Base-by-base conservation (phyloP, 2,797 vertebrate genomes). In the Rallus crepitans region DNA sequence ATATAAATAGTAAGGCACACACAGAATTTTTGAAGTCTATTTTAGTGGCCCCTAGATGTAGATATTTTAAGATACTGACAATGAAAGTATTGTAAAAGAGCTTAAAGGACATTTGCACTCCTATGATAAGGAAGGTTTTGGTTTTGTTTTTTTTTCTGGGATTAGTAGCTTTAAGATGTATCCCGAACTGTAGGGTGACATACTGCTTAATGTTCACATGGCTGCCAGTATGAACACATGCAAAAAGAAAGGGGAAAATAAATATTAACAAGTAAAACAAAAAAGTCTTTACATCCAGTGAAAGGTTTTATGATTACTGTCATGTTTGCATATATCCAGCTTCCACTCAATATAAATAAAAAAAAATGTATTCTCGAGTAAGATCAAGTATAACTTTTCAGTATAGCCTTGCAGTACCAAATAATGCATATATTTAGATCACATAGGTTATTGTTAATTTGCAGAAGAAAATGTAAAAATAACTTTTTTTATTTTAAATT, bases 71-170 rank as follows among this genome's bases (percentile, higher is more conserved):
- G 65, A 84, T 82, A 33, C 12, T 80, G 77, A 78, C 94, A 97
- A 90, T 9, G 37, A 65, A 84, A 73, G 79, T 83, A 70, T 55
- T 93, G 73, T 75, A 75, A 84, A 92, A 96, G 40, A 95, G 42
- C 80, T 77, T 87, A 86, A 93, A 92, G 82, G 45, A 61, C 59
- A 82, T 83, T 93, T 90, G 61, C 69, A 94, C 79, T 95, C 80
- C 90, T 96, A 57, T 89, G 69, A 79, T 59, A 88, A 95, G 81
- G 86, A 66, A 68, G 5, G 3, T 24, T 14, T 57, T 63, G 25
- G 0, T 37, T 37, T 37, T 35, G 35, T 30, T 45, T 77, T 63
- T 94, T 66, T 57, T 95, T 64, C 11, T 75, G 47, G 69, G 79
- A 94, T 93, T 84, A 69, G 14, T 59, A 75, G 47, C 60, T 87